These are phyloP conservation scores for Aptenodytes patagonicus DNA, from an alignment of 2,113 vertebrate genomes.

Conservation along the genomic window DNA sequence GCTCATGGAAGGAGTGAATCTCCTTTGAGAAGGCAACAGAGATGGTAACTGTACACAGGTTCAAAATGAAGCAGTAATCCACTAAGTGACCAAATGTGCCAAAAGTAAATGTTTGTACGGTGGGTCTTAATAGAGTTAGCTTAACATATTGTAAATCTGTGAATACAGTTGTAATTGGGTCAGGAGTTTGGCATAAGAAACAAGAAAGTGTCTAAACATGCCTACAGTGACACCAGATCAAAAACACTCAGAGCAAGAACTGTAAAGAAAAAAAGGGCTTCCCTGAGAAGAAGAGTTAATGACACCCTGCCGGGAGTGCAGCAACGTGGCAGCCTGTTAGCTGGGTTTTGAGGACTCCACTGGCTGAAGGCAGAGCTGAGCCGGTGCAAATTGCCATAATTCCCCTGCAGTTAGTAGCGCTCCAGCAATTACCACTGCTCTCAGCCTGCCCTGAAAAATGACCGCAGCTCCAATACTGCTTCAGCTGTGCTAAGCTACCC, in stretches of 20 bases:
- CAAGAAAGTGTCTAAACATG: neutral
- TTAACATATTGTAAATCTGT: neutral
- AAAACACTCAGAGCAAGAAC: neutral
- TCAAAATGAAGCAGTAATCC: neutral
- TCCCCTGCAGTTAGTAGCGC: neutral
- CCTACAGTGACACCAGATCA: neutral
- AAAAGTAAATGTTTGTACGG: neutral
- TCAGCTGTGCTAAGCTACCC: neutral
- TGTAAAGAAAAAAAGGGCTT: neutral
- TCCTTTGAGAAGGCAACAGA: neutral
- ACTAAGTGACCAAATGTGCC: neutral
- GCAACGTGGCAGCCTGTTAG: neutral
- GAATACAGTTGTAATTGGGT: neutral
- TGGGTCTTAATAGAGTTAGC: neutral
- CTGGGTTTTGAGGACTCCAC: neutral
- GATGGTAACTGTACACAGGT: neutral
- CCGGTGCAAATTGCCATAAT: neutral
- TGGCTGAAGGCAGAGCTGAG: neutral
- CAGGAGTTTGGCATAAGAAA: neutral
- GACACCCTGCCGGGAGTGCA: neutral
- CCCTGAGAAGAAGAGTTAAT: neutral
- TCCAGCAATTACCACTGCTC: neutral
- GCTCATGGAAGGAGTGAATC: neutral
- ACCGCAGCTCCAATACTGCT: accelerated
- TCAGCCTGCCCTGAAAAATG: neutral